A percentile compares a stretch with the other conserved stretches of the same genome.
phyloP scores from a whole-genome alignment of 2,888 invertebrate species.

The Steromphala cineraria region DNA sequence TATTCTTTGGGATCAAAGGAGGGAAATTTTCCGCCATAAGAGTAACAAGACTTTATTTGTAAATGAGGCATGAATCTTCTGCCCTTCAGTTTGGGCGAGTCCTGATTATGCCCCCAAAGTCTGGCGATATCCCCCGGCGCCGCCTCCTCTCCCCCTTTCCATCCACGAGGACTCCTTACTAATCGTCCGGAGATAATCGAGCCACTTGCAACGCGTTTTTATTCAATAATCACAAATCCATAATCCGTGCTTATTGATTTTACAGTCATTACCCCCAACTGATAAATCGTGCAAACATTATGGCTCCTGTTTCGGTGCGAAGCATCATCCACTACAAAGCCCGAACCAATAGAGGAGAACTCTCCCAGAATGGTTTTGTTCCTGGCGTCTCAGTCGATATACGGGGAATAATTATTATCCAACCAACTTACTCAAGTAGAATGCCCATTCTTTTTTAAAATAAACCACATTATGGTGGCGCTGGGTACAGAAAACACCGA shows the following conservation, averaged over 20 bases:
- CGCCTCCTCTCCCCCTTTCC: neutral
- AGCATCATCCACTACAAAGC: neutral
- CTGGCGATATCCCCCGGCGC: neutral
- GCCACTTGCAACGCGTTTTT: constrained; percentile 6
- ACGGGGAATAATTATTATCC: no score
- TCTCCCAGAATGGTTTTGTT: neutral
- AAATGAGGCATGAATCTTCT: constrained; percentile 16
- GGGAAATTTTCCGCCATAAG: constrained; percentile 7
- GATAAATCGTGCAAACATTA: neutral
- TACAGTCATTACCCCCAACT: constrained; percentile 12
- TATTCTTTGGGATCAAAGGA: constrained; percentile 17
- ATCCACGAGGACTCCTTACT: neutral
- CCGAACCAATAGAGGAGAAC: neutral
- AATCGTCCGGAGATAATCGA: neutral
- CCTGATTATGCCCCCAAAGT: constrained; percentile 12
- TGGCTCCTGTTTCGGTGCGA: neutral
- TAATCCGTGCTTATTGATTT: constrained; percentile 10
- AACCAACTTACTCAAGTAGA: no score
- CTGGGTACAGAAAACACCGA: no score
- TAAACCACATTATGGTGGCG: no score
- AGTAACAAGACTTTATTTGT: constrained; percentile 17
- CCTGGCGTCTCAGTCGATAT: neutral
- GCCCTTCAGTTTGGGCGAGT: constrained; percentile 2
- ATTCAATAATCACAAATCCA: constrained; percentile 12
- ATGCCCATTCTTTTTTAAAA: no score